Evolutionary conservation across 2,113 vertebrate species (phyloP), one percentile per base, ranked within the genome.

Genomic region (Dissostichus mawsoni): DNA sequence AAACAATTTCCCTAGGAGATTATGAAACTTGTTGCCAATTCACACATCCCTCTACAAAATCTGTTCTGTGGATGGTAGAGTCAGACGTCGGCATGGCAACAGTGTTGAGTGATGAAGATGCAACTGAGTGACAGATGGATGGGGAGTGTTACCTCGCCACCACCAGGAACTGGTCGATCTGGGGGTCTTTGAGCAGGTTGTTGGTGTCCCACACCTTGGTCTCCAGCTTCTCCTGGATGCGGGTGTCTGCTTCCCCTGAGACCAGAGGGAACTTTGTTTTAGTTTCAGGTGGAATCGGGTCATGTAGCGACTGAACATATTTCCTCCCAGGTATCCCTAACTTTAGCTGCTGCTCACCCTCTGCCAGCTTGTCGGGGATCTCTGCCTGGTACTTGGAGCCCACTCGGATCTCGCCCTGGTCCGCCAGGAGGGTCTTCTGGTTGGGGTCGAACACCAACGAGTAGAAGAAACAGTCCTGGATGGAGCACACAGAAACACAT

Each of bases 101-200:
- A 75, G 55, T 67, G 17, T 56, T 17, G 51, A 16, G 67, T 73
- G 48, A 62, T 48, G 55, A 53, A n/a, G 52, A 66, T 70, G 73
- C 17, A 69, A 68, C 10, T 0, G 16, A 50, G 53, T 41, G 74
- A 69, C 85, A 74, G 77, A 79, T 63, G 53, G 80, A 14, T 23
- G 36, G 11, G 23, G 10, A 16, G 50, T 51, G 86, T 95, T 94
- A 98, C 97, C 97, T 95, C 18, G 97, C 97, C 86, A 98, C 97
- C 72, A 98, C 97, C 36, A 98, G 95, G 83, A 98, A 98, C 92
- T 98, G 97, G 91, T 98, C 97, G 0, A 98, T 98, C 92, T 98
- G 97, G 47, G 96, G 95, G 90, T 98, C 97, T 20, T 97, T 97
- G 47, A 98, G 95, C 74, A 97, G 97, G 90, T 97, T 98, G 90